Evolutionary conservation across 1,140 invertebrate genomes (phyloP).

Genomic region (Magallana angulata): DNA sequence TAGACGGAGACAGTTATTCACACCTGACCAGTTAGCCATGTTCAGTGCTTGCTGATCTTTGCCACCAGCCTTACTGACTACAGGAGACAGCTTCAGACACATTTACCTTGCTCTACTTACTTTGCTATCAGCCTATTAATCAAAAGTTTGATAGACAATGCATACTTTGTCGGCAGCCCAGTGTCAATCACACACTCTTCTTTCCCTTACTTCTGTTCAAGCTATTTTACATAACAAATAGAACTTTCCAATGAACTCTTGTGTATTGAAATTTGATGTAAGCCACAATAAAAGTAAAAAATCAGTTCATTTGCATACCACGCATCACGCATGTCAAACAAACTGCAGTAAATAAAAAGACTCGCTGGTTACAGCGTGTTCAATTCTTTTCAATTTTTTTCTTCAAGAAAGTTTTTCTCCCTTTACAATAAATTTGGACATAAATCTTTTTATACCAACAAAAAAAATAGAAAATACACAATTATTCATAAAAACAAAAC

Average conservation of each 20-base stretch:
- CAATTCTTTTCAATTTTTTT: no score
- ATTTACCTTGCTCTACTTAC: slow-evolving; percentile 14
- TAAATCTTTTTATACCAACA: no score
- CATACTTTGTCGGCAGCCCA: not conserved
- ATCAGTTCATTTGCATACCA: not conserved
- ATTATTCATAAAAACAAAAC: no score
- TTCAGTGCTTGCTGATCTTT: not conserved
- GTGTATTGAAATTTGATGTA: not conserved
- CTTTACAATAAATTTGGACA: no score
- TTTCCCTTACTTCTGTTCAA: not conserved
- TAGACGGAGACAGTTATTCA: not conserved
- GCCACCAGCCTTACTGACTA: not conserved
- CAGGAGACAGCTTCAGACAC: not conserved
- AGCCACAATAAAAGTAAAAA: not conserved
- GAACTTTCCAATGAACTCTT: slow-evolving; percentile 1
- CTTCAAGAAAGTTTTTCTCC: no score
- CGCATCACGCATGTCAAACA: no score
- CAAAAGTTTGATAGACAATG: not conserved
- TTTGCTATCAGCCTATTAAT: not conserved
- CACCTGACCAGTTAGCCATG: not conserved
- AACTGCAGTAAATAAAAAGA: no score
- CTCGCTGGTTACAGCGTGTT: no score
- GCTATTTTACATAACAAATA: slow-evolving; percentile 10
- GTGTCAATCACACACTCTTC: not conserved
- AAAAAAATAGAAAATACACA: no score